These are phyloP conservation scores for Drosophila macrospina DNA, from an alignment of 2,888 invertebrate genomes.

Conservation along the genomic window DNA sequence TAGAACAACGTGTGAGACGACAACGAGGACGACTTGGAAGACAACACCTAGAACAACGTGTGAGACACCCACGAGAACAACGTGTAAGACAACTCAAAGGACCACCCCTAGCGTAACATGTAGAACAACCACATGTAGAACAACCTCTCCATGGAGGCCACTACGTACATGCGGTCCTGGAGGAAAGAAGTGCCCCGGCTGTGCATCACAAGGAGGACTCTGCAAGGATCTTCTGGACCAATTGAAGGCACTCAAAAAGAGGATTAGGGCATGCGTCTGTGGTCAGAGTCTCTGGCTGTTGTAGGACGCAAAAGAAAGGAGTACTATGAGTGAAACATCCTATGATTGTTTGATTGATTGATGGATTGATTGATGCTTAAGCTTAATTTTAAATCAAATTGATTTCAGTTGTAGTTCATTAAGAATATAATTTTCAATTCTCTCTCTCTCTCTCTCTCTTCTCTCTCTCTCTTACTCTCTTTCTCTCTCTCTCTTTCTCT, in stretches of 20 bases:
- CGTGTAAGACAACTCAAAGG: not conserved
- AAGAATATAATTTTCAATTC: not conserved
- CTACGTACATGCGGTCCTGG: constrained; percentile 46
- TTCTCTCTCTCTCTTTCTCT: too few species aligned
- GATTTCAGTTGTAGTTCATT: not conserved
- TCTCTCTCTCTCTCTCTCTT: too few species aligned
- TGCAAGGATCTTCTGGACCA: constrained; percentile 11
- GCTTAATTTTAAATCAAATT: not conserved
- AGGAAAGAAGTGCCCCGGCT: constrained; percentile 23
- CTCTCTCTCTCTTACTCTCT: too few species aligned
- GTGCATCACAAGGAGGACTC: constrained; percentile 1
- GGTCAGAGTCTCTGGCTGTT: not conserved
- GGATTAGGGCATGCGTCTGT: constrained; percentile 43
- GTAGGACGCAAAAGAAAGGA: not conserved
- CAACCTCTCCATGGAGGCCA: not conserved
- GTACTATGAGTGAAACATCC: not conserved
- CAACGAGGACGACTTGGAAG: not conserved
- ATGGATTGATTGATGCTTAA: not conserved
- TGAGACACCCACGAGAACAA: too few species aligned
- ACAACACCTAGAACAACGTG: not conserved
- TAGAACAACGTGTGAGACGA: not conserved
- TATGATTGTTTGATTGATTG: not conserved
- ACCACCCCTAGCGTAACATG: not conserved
- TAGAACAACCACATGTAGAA: too few species aligned
- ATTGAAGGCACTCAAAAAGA: not conserved